Conservation (phyloP, 1,140 invertebrate species). For the Zelostemma sp. region DNA sequence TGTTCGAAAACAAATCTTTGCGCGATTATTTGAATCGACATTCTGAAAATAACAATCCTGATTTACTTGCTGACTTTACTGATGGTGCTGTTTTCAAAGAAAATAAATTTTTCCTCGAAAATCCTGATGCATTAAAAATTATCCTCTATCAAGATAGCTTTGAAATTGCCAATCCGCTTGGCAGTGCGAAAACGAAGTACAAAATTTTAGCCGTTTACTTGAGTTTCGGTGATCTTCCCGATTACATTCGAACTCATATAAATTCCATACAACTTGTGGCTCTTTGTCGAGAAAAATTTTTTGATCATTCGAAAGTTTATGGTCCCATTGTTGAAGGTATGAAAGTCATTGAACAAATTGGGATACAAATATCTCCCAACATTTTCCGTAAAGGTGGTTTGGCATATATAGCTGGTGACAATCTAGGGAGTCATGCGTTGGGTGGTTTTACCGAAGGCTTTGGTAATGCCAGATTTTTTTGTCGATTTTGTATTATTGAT, state of each 20-base stretch:
- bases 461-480: slow-evolving; percentile 21
- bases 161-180: slow-evolving; percentile 58
- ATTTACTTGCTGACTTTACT: slow-evolving; percentile 43
- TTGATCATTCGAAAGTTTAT: slow-evolving; percentile 45
- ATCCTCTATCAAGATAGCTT: slow-evolving; percentile 58
- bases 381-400: slow-evolving; percentile 51
- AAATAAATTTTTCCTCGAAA: slow-evolving; percentile 49
- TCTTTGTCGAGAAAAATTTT: slow-evolving; percentile 53
- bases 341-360: slow-evolving; percentile 45
- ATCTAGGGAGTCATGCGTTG: slow-evolving; percentile 47
- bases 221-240: slow-evolving; percentile 48
- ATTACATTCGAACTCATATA: slow-evolving; percentile 31
- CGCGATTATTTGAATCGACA: too few species aligned
- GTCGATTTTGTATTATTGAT: slow-evolving; percentile 10
- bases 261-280: slow-evolving; percentile 54
- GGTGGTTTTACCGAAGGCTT: slow-evolving; percentile 32
- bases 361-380: slow-evolving; percentile 32
- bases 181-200: slow-evolving; percentile 51
- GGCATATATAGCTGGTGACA: slow-evolving; percentile 51
- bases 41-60: slow-evolving; percentile 21
- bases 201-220: slow-evolving; percentile 56
- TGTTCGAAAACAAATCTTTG: slow-evolving; percentile 39
- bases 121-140: too few species aligned
- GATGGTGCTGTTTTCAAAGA: slow-evolving; percentile 46
- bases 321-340: slow-evolving; percentile 53